phyloP scores from a whole-genome alignment of 2,113 vertebrate genomes.

The Protobothrops flavoviridis region DNA sequence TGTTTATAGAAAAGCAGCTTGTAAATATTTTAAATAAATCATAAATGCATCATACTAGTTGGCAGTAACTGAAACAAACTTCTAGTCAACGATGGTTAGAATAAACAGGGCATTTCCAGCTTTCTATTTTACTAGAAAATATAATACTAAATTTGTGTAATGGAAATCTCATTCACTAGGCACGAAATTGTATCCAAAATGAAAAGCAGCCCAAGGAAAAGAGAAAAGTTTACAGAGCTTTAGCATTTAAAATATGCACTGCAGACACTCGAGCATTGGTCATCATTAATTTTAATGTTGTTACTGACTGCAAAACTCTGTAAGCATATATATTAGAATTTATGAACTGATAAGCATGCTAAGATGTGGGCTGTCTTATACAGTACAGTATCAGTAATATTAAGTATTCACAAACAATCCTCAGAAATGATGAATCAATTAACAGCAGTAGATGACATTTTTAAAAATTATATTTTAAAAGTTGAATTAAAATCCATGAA shows the following conservation, averaged over 20 bases:
- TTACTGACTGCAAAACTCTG: slow-evolving; percentile 42
- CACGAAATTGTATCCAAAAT: background rate
- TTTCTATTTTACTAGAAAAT: background rate
- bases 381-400: slow-evolving; percentile 32
- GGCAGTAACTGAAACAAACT: background rate
- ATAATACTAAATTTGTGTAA: background rate
- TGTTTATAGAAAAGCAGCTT: background rate
- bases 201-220: slow-evolving; percentile 9
- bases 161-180: slow-evolving; percentile 8
- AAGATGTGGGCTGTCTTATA: slow-evolving; percentile 48
- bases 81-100: background rate
- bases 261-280: background rate
- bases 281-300: slow-evolving; percentile 58
- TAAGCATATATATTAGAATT: slow-evolving; percentile 65
- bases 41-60: background rate
- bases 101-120: background rate
- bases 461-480: background rate
- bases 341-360: slow-evolving; percentile 51
- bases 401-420: background rate
- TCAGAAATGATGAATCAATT: background rate
- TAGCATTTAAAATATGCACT: slow-evolving; percentile 31
- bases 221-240: slow-evolving; percentile 31
- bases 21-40: background rate
- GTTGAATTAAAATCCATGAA: background rate
- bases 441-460: background rate